These are phyloP conservation scores for Narcine bancroftii DNA, from an alignment of 2,113 vertebrate species.

Conservation along the genomic window DNA sequence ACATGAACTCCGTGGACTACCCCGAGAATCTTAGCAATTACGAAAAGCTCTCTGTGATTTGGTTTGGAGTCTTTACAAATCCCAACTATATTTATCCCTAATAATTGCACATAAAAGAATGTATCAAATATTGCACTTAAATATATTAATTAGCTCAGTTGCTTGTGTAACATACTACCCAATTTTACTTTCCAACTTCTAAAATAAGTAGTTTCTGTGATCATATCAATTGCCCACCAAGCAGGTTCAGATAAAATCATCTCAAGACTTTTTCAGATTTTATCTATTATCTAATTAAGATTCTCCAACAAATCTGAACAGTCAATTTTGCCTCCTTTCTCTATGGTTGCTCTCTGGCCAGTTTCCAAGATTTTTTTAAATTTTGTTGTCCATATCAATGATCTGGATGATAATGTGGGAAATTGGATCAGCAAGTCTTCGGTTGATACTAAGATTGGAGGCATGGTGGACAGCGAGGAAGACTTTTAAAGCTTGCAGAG, in stretches of 20 bases:
- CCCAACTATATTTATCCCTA: too few species aligned
- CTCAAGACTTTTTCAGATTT: not conserved
- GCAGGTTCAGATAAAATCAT: not conserved
- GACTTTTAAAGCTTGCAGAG: too few species aligned
- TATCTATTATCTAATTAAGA: not conserved
- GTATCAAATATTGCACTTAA: too few species aligned
- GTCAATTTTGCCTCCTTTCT: not conserved
- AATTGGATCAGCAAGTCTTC: too few species aligned
- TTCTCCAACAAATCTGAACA: not conserved
- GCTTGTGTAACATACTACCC: not conserved
- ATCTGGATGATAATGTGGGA: too few species aligned
- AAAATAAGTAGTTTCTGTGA: not conserved
- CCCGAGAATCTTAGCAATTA: too few species aligned
- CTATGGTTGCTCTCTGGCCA: not conserved
- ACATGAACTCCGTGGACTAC: not conserved
- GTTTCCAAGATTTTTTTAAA: not conserved
- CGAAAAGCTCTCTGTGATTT: too few species aligned
- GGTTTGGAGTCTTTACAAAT: too few species aligned
- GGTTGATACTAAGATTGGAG: too few species aligned
- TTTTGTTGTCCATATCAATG: too few species aligned
- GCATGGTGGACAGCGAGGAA: too few species aligned
- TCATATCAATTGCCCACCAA: not conserved
- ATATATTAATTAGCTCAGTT: not conserved
- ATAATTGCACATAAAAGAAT: too few species aligned
- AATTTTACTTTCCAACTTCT: not conserved